These are phyloP conservation scores for Falco peregrinus DNA, from an alignment of 2,797 vertebrate genomes.

Conservation along the genomic window DNA sequence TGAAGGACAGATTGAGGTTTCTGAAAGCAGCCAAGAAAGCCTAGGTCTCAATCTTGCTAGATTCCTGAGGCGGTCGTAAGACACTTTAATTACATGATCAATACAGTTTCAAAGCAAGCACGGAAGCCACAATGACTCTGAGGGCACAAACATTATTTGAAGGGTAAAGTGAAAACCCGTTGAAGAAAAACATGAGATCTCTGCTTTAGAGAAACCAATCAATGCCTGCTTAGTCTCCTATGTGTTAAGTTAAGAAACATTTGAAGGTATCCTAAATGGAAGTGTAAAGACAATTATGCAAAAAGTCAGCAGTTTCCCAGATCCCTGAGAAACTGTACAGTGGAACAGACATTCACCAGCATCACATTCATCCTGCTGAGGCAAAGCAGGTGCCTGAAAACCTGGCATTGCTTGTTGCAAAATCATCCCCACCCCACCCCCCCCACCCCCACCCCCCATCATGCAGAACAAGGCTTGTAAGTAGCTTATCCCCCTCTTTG, in stretches of 20 bases:
- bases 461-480: background rate
- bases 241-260: constrained; percentile 59
- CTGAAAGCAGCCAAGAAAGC: background rate
- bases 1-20: constrained; percentile 36
- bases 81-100: constrained; percentile 64
- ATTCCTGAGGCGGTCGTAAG: constrained; percentile 29
- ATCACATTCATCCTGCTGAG: background rate
- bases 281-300: constrained; percentile 36
- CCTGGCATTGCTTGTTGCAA: background rate
- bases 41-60: constrained; percentile 10
- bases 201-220: constrained; percentile 28
- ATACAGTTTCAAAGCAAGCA: constrained; percentile 54
- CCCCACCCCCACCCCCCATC: background rate
- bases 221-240: constrained; percentile 35
- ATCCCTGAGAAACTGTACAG: background rate
- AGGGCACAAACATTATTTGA: constrained; percentile 47
- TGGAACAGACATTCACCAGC: constrained; percentile 12
- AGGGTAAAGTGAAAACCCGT: constrained; percentile 15
- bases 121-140: constrained; percentile 43
- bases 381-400: background rate
- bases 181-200: constrained; percentile 17
- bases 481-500: background rate
- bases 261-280: constrained; percentile 42
- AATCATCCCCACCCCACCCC: background rate
- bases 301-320: constrained; percentile 56